phyloP scores from a whole-genome alignment of 2,888 invertebrate species.

The Polietes domitor region DNA sequence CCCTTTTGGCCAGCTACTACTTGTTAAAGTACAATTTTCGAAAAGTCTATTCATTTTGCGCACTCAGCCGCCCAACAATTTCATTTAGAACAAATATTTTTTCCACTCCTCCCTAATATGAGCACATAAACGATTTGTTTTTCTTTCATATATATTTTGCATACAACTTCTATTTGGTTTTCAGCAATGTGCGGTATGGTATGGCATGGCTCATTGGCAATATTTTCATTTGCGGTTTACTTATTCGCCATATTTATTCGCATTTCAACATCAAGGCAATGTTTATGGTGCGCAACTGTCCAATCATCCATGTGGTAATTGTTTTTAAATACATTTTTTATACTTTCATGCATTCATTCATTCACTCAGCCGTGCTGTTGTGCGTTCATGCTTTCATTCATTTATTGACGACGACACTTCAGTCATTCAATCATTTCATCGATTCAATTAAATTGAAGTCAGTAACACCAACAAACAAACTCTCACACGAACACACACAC shows the following conservation, averaged over 20 bases:
- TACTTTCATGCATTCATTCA: neutral
- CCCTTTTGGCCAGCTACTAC: too few relatives aligned
- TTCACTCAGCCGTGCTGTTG: neutral
- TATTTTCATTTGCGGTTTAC: conserved; percentile 12
- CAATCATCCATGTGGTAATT: neutral
- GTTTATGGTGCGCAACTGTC: neutral
- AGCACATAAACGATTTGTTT: too few relatives aligned
- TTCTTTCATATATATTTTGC: too few relatives aligned
- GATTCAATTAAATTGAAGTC: neutral
- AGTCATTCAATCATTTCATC: neutral
- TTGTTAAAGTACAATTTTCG: too few relatives aligned
- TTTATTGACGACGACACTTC: neutral
- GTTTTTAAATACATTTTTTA: conserved; percentile 8
- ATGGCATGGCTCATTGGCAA: neutral
- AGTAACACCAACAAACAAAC: neutral
- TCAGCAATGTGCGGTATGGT: neutral
- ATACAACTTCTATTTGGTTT: too few relatives aligned
- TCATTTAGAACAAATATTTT: too few relatives aligned
- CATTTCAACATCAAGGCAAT: conserved; percentile 23
- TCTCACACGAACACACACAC: too few relatives aligned
- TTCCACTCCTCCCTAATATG: too few relatives aligned
- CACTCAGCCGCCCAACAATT: too few relatives aligned
- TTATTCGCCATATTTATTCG: conserved; percentile 11
- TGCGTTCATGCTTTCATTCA: too few relatives aligned
- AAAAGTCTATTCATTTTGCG: too few relatives aligned